Evolutionary conservation across 2,888 invertebrate species (phyloP).

Genomic region (Apamea sordens): DNA sequence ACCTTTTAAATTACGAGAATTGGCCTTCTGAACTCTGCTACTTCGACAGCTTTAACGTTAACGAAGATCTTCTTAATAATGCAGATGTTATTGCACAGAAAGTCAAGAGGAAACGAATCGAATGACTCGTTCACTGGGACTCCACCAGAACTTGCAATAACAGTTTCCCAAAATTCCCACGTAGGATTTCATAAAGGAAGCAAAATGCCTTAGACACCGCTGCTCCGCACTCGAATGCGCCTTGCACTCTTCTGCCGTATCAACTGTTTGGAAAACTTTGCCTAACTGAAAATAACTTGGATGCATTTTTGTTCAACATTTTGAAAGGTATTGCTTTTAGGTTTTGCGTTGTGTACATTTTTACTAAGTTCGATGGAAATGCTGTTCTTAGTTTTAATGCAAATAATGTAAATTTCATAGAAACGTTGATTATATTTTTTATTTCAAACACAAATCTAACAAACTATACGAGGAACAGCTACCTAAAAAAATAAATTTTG

Average conservation of each 20-base stretch:
- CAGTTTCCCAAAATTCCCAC: constrained; percentile 61
- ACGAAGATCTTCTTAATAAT: neutral
- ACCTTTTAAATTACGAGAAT: too few relatives aligned
- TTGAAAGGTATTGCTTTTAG: neutral
- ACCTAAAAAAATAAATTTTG: too few relatives aligned
- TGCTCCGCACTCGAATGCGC: constrained; percentile 34
- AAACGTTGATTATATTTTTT: neutral
- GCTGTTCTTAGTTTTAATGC: too few relatives aligned
- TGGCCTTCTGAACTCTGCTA: neutral
- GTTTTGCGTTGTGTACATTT: neutral
- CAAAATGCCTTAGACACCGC: constrained; percentile 53
- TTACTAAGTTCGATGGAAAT: neutral
- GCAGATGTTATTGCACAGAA: neutral
- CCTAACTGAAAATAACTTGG: constrained; percentile 39
- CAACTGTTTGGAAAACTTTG: constrained; percentile 57
- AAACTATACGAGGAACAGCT: neutral
- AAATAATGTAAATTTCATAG: neutral
- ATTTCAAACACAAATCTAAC: neutral
- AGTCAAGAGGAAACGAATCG: neutral
- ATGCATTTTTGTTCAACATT: constrained; percentile 45
- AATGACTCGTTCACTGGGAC: constrained; percentile 22
- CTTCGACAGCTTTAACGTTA: neutral
- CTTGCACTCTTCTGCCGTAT: constrained; percentile 35
- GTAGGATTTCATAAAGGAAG: constrained; percentile 64
- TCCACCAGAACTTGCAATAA: constrained; percentile 54